Evolutionary conservation across 2,113 vertebrate genomes (phyloP).

Genomic region (Callopanchax toddi): DNA sequence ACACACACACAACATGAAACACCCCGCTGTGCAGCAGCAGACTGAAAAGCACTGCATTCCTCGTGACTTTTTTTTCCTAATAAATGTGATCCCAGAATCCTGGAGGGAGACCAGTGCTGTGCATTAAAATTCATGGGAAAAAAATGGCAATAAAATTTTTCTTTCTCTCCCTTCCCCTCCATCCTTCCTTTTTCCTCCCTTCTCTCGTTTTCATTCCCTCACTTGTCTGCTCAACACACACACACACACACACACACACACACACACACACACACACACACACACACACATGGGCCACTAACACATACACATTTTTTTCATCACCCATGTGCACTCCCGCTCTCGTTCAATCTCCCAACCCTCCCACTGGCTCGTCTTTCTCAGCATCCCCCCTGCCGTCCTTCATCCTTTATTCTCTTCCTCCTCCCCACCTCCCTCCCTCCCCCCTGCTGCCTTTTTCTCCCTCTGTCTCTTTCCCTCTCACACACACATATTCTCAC

Average conservation of each 20-base stretch:
- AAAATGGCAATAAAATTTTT: constrained; percentile 78
- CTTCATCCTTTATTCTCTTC: constrained; percentile 77
- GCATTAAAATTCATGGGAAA: constrained; percentile 82
- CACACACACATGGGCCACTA: constrained; percentile 3
- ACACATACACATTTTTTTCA: constrained; percentile 31
- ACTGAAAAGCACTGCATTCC: constrained; percentile 72
- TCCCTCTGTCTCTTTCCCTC: constrained; percentile 24
- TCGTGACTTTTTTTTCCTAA: constrained; percentile 70
- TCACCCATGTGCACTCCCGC: constrained; percentile 52
- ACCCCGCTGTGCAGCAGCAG: constrained; percentile 64
- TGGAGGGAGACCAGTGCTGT: constrained; percentile 66
- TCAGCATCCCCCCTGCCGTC: constrained; percentile 75
- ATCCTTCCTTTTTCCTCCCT: constrained; percentile 44
- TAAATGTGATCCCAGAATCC: constrained; percentile 78
- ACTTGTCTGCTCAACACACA: constrained; percentile 64
- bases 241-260: constrained; percentile 22
- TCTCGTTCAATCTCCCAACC: constrained; percentile 68
- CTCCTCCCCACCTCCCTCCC: constrained; percentile 49
- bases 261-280: constrained; percentile 21
- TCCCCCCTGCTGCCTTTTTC: background rate
- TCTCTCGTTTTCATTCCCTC: constrained; percentile 65
- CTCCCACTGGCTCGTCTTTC: constrained; percentile 75
- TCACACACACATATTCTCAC: constrained; percentile 27
- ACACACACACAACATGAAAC: constrained; percentile 51
- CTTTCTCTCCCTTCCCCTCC: constrained; percentile 55